A percentile compares a stretch with the other conserved stretches of the same genome.
Evolutionary conservation across 2,888 invertebrate genomes (phyloP).

Genomic region (Osmoderma eremita): DNA sequence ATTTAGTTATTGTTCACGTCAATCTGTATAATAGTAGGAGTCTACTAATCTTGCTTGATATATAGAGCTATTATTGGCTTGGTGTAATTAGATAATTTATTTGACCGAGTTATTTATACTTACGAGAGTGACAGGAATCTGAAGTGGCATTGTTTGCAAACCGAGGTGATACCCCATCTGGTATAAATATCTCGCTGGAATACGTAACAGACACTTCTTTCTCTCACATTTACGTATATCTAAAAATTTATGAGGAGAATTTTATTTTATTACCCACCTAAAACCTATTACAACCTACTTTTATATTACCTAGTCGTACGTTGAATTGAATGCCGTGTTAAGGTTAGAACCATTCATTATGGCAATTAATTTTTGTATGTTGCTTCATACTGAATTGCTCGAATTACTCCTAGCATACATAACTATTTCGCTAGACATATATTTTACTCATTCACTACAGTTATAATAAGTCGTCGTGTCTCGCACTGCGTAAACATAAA

Average conservation of each 20-base stretch:
- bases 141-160: neutral
- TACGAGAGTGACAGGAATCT: too few relatives aligned
- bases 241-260: too few relatives aligned
- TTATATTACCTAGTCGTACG: neutral
- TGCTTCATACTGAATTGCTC: neutral
- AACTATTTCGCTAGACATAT: neutral
- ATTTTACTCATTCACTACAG: constrained; percentile 9
- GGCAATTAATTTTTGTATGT: constrained; percentile 5
- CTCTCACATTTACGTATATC: too few relatives aligned
- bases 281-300: constrained; percentile 1
- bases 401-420: neutral
- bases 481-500: constrained; percentile 9
- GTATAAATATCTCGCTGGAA: neutral
- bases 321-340: neutral
- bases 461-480: constrained; percentile 14
- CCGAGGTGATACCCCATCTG: neutral
- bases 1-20: too few relatives aligned
- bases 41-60: too few relatives aligned
- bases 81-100: too few relatives aligned
- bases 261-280: too few relatives aligned
- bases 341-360: neutral
- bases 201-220: too few relatives aligned
- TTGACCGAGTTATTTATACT: too few relatives aligned
- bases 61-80: too few relatives aligned
- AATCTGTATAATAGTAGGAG: too few relatives aligned